These are phyloP conservation scores for Microctenopoma lineatum DNA, from an alignment of 2,797 vertebrate species.

Conservation along the genomic window DNA sequence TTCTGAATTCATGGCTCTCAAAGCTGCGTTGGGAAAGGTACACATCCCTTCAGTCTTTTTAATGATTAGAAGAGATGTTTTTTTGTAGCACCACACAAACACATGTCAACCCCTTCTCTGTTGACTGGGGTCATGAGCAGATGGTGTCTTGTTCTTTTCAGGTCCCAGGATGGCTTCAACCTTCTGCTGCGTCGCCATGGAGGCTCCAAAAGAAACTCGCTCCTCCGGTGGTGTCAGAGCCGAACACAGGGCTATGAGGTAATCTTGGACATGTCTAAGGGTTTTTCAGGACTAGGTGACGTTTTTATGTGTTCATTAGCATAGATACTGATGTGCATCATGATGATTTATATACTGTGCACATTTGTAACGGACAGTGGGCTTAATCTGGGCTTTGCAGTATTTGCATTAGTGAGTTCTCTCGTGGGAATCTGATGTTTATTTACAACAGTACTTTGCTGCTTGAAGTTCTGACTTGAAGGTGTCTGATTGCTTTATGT, in stretches of 20 bases:
- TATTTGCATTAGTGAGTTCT: too few species aligned
- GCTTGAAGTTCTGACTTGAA: neutral
- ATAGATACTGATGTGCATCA: neutral
- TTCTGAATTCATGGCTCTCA: conserved; percentile 14
- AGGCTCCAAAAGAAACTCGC: conserved; percentile 87
- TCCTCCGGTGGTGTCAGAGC: conserved; percentile 88
- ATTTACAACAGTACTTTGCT: neutral
- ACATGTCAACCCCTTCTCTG: neutral
- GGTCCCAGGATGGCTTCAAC: conserved; percentile 84
- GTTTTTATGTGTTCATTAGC: neutral
- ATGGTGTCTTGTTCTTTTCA: conserved; percentile 44
- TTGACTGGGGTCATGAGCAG: conserved; percentile 5
- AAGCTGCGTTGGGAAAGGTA: neutral
- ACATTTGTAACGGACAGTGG: too few species aligned
- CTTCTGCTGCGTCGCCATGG: conserved; percentile 85
- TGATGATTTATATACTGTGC: too few species aligned
- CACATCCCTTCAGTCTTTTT: conserved; percentile 5
- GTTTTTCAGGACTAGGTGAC: neutral
- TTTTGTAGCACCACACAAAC: conserved; percentile 5
- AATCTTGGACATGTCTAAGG: neutral
- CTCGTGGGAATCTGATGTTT: too few species aligned
- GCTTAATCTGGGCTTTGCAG: too few species aligned
- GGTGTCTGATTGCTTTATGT: too few species aligned
- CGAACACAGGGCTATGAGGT: conserved; percentile 87
- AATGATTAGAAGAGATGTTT: neutral